These are phyloP conservation scores for Oceanodroma tethys DNA, from an alignment of 2,113 vertebrate genomes.

Conservation along the genomic window DNA sequence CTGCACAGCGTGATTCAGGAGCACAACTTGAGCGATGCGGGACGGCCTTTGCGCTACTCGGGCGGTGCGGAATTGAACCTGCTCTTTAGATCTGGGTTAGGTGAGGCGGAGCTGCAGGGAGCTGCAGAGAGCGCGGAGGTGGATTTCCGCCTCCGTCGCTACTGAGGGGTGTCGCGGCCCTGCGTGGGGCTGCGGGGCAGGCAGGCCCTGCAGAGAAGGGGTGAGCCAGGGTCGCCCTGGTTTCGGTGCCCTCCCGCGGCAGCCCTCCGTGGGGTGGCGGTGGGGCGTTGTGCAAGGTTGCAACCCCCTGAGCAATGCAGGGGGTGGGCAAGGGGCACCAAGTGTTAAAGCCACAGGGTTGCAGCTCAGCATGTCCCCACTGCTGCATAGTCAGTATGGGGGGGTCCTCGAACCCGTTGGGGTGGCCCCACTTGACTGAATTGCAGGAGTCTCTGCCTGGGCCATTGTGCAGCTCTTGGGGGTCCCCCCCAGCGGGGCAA, in stretches of 20 bases:
- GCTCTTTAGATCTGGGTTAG: too few relatives aligned
- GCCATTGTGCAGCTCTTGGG: not conserved
- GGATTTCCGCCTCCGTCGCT: accelerated
- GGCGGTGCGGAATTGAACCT: not conserved
- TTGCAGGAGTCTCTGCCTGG: not conserved
- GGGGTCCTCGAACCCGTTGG: accelerated
- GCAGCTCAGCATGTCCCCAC: not conserved
- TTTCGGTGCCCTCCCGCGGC: not conserved
- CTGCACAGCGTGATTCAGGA: not conserved
- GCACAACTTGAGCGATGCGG: not conserved
- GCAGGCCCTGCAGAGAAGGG: not conserved
- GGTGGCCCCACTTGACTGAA: not conserved
- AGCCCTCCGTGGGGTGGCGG: not conserved
- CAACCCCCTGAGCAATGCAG: not conserved
- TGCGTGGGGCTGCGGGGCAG: not conserved
- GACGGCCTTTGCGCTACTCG: accelerated
- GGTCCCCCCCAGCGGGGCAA: accelerated
- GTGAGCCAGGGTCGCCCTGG: not conserved
- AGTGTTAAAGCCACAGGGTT: not conserved
- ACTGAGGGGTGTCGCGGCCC: not conserved
- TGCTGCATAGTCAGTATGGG: not conserved
- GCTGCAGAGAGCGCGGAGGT: not conserved
- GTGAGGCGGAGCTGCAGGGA: not conserved
- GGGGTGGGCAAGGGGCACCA: not conserved
- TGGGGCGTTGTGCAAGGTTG: not conserved